phyloP scores from a whole-genome alignment of 2,113 vertebrate genomes.

The Stegostoma tigrinum region DNA sequence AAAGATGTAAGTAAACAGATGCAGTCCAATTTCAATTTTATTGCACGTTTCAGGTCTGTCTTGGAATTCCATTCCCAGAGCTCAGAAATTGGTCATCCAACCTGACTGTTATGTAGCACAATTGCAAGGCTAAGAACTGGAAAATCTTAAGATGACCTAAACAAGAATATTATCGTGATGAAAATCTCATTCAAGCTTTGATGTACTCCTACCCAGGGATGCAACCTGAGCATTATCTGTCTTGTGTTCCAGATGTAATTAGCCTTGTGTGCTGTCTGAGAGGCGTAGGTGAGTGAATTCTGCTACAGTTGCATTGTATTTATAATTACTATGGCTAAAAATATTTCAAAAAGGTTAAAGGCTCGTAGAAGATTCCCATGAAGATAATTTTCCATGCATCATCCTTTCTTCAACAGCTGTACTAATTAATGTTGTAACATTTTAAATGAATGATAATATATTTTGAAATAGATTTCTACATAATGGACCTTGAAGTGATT shows the following conservation, averaged over 20 bases:
- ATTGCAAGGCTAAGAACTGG: background rate
- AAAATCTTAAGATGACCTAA: background rate
- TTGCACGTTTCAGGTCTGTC: background rate
- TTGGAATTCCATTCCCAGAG: background rate
- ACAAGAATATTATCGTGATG: background rate
- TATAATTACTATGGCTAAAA: constrained; percentile 1
- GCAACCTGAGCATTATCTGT: background rate
- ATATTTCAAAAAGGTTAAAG: background rate
- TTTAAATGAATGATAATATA: background rate
- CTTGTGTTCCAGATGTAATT: background rate
- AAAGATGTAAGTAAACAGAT: background rate
- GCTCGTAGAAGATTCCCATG: background rate
- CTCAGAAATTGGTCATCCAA: background rate
- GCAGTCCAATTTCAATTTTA: background rate
- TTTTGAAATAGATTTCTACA: background rate
- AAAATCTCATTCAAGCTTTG: background rate
- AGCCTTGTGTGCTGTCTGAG: background rate
- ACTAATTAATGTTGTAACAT: background rate
- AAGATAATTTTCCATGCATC: background rate
- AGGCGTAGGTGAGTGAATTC: background rate
- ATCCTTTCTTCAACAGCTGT: background rate
- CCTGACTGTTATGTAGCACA: background rate
- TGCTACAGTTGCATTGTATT: background rate
- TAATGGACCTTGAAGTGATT: background rate
- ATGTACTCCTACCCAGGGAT: no score